Base-by-base conservation (phyloP, 2,113 vertebrate species). In the Polyodon spathula region DNA sequence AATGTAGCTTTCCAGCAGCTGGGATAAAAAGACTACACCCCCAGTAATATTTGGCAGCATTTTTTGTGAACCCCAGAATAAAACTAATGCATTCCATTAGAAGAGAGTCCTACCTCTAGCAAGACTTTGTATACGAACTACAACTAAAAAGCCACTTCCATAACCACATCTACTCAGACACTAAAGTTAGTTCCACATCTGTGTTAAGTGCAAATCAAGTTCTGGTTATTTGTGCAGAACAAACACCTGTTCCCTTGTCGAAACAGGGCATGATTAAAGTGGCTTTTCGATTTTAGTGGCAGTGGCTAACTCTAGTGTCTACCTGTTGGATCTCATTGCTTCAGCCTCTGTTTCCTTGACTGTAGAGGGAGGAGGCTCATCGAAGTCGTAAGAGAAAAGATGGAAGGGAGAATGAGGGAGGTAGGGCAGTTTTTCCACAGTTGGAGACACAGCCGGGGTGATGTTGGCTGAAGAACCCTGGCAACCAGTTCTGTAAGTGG, bases 371-470 rank as follows among this genome's bases (percentile, higher is more conserved):
- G 84, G 78, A 62, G 84, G 70, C 54, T 94, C 88, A 41, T 92
- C 82, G 37, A 94, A 81, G 78, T 97, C 94, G 0, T 97, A 84
- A 0, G 80, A 88, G 84, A 97, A 97, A 66, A 87, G 92, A 71
- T 94, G 93, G 71, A 97, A 97, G 66, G 94, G 93, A 8, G 86
- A 85, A 71, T 94, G 92, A 9, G 91, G 92, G 61, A 92, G 80
- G 59, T 97, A 97, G 64, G 93, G 94, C 65, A 95, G 80, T 63
- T 79, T 88, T 61, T 89, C 85, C 74, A 68, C 68, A 0, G 72
- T 78, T 40, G 64, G 84, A 69, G 83, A 88, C 54, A 75, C 71
- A 68, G 81, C 85, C 48, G 74, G 72, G 70, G 76, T 81, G 66
- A 80, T 73, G 54, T 81, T 69, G 64, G 76, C 53, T 1, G 77